These are phyloP conservation scores for Oreochromis aureus DNA, from an alignment of 2,113 vertebrate species.

Conservation along the genomic window DNA sequence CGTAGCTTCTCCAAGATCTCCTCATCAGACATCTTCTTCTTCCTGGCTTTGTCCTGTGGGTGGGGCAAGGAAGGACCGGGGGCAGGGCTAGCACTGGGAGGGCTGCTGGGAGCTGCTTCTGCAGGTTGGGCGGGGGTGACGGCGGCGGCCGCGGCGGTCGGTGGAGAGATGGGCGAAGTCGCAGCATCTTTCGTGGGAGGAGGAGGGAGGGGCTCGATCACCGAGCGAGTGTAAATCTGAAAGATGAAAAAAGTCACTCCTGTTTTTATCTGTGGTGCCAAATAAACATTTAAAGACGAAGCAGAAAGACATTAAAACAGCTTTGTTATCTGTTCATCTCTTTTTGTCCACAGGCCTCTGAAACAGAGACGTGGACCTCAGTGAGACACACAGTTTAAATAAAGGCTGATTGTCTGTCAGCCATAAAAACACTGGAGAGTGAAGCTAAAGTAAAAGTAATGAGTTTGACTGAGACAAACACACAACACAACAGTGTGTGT, in stretches of 20 bases:
- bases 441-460: background rate
- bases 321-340: background rate
- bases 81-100: constrained; percentile 45
- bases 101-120: constrained; percentile 66
- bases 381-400: background rate
- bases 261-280: background rate
- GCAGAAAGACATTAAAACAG: background rate
- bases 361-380: background rate
- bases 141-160: constrained; percentile 21
- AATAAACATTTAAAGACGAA: background rate
- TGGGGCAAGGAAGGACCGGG: constrained; percentile 73
- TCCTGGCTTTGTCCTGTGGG: constrained; percentile 84
- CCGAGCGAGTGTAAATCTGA: constrained; percentile 94
- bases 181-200: constrained; percentile 85
- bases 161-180: constrained; percentile 82
- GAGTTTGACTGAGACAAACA: background rate
- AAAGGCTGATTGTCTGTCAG: background rate
- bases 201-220: constrained; percentile 86
- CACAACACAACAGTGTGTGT: background rate
- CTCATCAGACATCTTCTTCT: constrained; percentile 98
- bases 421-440: background rate
- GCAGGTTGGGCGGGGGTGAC: constrained; percentile 36
- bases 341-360: background rate
- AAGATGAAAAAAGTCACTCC: background rate
- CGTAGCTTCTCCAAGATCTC: constrained; percentile 96